Evolutionary conservation across 2,113 vertebrate genomes (phyloP).

Genomic region (Channa maculata): DNA sequence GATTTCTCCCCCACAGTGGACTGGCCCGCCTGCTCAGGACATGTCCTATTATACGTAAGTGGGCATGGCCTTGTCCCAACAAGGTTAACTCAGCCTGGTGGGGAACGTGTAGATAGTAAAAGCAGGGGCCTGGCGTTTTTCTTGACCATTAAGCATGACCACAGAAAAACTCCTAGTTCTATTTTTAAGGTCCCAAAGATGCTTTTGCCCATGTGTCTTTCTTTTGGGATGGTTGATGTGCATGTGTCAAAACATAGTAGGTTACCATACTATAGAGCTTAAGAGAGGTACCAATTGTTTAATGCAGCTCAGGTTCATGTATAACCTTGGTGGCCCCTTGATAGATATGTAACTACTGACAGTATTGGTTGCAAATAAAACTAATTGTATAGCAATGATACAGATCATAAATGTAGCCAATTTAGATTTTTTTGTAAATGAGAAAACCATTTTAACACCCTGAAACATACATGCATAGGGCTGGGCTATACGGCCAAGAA

Average conservation of each 20-base stretch:
- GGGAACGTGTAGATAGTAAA: constrained; percentile 36
- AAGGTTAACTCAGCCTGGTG: constrained; percentile 33
- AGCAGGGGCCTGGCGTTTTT: constrained; percentile 11
- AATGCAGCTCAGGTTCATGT: too few species aligned
- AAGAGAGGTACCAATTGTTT: neutral
- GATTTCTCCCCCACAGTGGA: constrained; percentile 82
- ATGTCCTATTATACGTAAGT: constrained; percentile 84
- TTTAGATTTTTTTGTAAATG: neutral
- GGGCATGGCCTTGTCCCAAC: constrained; percentile 53
- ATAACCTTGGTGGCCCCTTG: too few species aligned
- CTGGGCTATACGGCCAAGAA: too few species aligned
- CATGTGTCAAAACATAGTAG: neutral
- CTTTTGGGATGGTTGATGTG: constrained; percentile 2
- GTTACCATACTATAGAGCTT: neutral
- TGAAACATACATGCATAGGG: neutral
- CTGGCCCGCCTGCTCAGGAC: constrained; percentile 73
- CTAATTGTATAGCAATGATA: too few species aligned
- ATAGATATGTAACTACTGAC: too few species aligned
- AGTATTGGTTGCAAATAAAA: too few species aligned
- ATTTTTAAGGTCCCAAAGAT: constrained; percentile 15
- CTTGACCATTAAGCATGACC: constrained; percentile 19
- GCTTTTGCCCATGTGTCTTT: constrained; percentile 1
- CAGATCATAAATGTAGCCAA: too few species aligned
- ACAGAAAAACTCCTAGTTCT: constrained; percentile 19
- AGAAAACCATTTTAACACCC: neutral